Evolutionary conservation across 2,888 invertebrate genomes (phyloP), one percentile per base, ranked within the genome.

Genomic region (Hoplodrina blanda): DNA sequence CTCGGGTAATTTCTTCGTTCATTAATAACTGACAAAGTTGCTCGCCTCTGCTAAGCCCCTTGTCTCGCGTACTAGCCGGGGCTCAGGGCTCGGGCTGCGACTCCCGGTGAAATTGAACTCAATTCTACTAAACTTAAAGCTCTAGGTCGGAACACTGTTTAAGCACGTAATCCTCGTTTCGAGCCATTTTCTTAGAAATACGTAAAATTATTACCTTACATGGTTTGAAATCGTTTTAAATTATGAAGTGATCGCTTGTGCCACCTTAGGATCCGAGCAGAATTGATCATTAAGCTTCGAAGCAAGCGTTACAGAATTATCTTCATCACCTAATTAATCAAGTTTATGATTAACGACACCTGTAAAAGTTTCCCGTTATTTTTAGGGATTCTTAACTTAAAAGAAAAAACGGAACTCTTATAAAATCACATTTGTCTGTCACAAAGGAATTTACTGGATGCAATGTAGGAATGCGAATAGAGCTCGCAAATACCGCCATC

Each of bases 1-100:
- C 86, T 81, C 65, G 80, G 81, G 87, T 89, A 91, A 91, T 91
- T 88, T 91, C 89, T 88, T 80, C 87, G 85, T 89, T 91, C 91
- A 92, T 93, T 91, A 91, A 91, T 91, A 91, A 85, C 90, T 89
- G 91, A 91, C 91, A 91, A 89, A 91, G 89, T 90, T 90, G 83
- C 85, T 87, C 84, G 78, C 85, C 82, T 83, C 73, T 81, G 70
- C 86, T 89, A 86, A 91, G 88, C 87, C 81, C 87, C 87, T 87
- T 84, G 88, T 88, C 85, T 85, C 84, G 74, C 73, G 76, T 81
- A 70, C 75, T 70, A 73, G 64, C 66, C 70, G 69, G 56, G 67
- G 25, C 67, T 56, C 69, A 64, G 10, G 44, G 30, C 49, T 25
- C 73, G 62, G 20, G 62, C 13, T 64, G 56, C 74, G 69, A 69